phyloP scores from a whole-genome alignment of 2,888 invertebrate species.

The Biston stratarius region DNA sequence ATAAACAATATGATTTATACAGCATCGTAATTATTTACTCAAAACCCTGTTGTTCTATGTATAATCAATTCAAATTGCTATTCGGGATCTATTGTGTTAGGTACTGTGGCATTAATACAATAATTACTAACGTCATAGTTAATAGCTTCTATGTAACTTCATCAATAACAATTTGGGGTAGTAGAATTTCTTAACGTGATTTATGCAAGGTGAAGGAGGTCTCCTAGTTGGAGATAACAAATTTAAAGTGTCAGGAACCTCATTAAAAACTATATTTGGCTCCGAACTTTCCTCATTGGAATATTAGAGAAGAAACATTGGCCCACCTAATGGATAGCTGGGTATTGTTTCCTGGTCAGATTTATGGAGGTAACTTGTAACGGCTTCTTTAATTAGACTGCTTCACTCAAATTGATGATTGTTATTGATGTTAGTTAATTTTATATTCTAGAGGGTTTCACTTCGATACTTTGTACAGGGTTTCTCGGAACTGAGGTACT shows the following conservation, averaged over 20 bases:
- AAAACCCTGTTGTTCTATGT: constrained; percentile 23
- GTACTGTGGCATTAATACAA: constrained; percentile 28
- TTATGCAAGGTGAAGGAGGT: constrained; percentile 54
- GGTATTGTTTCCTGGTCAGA: constrained; percentile 82
- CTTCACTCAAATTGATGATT: constrained; percentile 84
- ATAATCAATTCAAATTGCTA: constrained; percentile 36
- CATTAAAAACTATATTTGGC: constrained; percentile 83
- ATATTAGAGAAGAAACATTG: constrained; percentile 79
- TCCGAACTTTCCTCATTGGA: constrained; percentile 77
- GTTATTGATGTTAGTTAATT: constrained; percentile 81
- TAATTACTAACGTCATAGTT: constrained; percentile 30
- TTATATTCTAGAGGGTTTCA: constrained; percentile 60
- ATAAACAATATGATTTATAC: not conserved
- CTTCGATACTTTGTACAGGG: not conserved
- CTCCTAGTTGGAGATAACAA: constrained; percentile 63
- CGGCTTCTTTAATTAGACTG: constrained; percentile 85
- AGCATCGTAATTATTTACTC: constrained; percentile 12
- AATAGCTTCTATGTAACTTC: constrained; percentile 26
- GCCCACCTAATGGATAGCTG: constrained; percentile 79
- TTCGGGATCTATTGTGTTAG: constrained; percentile 30
- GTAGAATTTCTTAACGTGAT: constrained; percentile 54
- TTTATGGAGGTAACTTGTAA: constrained; percentile 86
- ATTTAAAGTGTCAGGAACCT: constrained; percentile 67
- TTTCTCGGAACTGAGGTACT: too few species aligned
- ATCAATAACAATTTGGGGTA: constrained; percentile 26